phyloP scores from a whole-genome alignment of 2,113 vertebrate genomes.

The Camelus dromedarius region DNA sequence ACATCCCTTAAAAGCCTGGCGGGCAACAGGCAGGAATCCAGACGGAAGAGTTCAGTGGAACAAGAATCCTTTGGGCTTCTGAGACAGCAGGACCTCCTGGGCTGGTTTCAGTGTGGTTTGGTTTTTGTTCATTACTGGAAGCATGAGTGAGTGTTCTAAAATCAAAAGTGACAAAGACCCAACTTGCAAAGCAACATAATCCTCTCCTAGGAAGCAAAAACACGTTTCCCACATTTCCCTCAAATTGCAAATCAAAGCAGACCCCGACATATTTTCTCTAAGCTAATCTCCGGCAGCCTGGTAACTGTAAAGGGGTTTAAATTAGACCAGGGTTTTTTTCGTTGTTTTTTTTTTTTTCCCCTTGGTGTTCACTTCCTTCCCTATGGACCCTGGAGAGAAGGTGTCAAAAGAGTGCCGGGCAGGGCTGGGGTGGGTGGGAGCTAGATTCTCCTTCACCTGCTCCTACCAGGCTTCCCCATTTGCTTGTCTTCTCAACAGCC shows the following conservation, averaged over 20 bases:
- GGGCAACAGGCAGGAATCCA: conserved; percentile 26
- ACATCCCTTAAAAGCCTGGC: neutral
- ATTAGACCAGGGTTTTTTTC: neutral
- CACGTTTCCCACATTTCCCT: conserved; percentile 39
- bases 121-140: conserved; percentile 12
- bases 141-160: conserved; percentile 57
- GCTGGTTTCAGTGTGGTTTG: neutral
- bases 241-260: conserved; percentile 60
- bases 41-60: neutral
- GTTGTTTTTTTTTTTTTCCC: neutral
- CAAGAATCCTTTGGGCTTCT: neutral
- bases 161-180: conserved; percentile 74
- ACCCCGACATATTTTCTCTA: neutral
- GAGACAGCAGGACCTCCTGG: conserved; percentile 4
- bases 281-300: conserved; percentile 50
- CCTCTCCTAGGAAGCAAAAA: neutral
- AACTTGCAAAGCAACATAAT: neutral
- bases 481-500: neutral
- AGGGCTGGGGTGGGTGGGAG: neutral
- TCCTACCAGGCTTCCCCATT: neutral
- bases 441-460: neutral
- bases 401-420: neutral
- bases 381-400: neutral
- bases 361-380: neutral
- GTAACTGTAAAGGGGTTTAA: conserved; percentile 59